Percentiles rank a stretch among this genome's conserved stretches.
These are phyloP conservation scores for Aphelenchoides fujianensis DNA, from an alignment of 1,140 invertebrate species.

Conservation along the genomic window DNA sequence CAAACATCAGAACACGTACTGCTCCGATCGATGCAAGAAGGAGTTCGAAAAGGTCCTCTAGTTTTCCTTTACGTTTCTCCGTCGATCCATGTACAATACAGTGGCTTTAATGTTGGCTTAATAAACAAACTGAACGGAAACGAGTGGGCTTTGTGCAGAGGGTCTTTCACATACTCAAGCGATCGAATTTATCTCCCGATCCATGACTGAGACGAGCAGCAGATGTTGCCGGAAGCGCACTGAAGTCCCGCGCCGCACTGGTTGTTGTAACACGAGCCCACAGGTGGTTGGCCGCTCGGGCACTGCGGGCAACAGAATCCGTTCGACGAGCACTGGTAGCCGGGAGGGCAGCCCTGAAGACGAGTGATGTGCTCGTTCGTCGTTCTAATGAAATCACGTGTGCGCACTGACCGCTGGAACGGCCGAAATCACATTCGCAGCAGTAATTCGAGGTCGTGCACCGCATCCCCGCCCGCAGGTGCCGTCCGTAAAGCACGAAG, in stretches of 20 bases:
- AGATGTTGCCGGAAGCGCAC: constrained; percentile 25
- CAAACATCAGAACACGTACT: constrained; percentile 23
- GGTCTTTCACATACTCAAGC: too few relatives aligned
- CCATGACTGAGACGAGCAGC: background rate
- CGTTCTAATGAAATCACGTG: constrained; percentile 14
- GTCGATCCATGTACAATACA: background rate
- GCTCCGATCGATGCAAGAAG: constrained; percentile 24
- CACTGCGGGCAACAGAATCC: constrained; percentile 26
- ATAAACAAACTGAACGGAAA: too few relatives aligned
- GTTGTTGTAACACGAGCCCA: constrained; percentile 23
- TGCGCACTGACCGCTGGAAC: constrained; percentile 29
- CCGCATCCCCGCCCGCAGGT: constrained; percentile 16
- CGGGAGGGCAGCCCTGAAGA: constrained; percentile 19
- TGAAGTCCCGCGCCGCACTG: constrained; percentile 15
- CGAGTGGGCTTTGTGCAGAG: too few relatives aligned
- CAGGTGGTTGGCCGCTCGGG: background rate
- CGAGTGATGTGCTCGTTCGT: background rate
- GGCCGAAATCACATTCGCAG: constrained; percentile 22
- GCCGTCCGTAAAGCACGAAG: constrained; percentile 23
- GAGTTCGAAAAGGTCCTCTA: constrained; percentile 22
- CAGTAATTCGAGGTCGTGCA: constrained; percentile 27
- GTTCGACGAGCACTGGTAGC: constrained; percentile 23
- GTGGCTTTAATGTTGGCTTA: too few relatives aligned
- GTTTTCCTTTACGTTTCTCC: constrained; percentile 4
- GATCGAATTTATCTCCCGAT: background rate